These are phyloP conservation scores for Dynastes grantii DNA, from an alignment of 2,888 invertebrate species.

Conservation along the genomic window DNA sequence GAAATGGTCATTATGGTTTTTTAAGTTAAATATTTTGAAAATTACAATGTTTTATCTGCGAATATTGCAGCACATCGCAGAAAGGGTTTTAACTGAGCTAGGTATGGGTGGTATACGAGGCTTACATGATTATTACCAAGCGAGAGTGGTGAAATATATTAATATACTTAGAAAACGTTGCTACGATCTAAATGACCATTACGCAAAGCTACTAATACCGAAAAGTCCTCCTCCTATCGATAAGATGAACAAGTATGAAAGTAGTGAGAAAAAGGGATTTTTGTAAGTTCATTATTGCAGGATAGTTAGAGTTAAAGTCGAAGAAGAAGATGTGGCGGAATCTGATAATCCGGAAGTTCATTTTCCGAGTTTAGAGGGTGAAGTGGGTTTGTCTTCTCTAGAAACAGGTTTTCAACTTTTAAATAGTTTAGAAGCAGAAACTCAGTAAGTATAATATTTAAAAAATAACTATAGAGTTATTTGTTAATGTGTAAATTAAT, in stretches of 20 bases:
- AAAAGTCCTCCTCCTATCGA: conserved; percentile 60
- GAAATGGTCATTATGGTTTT: conserved; percentile 64
- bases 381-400: conserved; percentile 62
- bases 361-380: conserved; percentile 63
- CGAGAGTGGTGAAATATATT: conserved; percentile 66
- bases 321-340: conserved; percentile 62
- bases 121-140: conserved; percentile 75
- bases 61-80: conserved; percentile 73
- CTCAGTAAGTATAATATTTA: conserved; percentile 57
- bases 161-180: conserved; percentile 64
- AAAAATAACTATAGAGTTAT: too few relatives aligned
- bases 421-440: conserved; percentile 65
- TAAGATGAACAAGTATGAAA: conserved; percentile 62
- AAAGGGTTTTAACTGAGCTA: conserved; percentile 76
- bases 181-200: conserved; percentile 63
- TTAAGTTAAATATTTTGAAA: conserved; percentile 22
- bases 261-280: neutral
- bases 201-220: conserved; percentile 61
- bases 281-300: conserved; percentile 54
- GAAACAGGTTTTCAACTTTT: conserved; percentile 66
- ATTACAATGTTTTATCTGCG: conserved; percentile 28
- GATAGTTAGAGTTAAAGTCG: conserved; percentile 61
- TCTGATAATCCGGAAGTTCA: conserved; percentile 64
- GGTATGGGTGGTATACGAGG: conserved; percentile 75
- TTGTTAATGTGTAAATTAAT: too few relatives aligned